phyloP scores from a whole-genome alignment of 2,888 invertebrate genomes.

The Orchestes rusci region DNA sequence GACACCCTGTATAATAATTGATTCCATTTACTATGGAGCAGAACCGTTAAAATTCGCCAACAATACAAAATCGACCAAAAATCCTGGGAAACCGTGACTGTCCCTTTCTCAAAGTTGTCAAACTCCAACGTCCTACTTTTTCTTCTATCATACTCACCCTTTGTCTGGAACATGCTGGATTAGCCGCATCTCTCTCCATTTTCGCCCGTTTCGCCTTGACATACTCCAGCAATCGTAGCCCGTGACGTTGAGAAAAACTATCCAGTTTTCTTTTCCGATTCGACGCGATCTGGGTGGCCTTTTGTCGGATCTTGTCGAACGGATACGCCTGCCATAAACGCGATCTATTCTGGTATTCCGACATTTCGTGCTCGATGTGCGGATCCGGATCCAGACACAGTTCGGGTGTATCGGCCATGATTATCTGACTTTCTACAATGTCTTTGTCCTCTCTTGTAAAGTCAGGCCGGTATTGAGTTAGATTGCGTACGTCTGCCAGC shows the following conservation, averaged over 20 bases:
- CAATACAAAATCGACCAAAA: no score
- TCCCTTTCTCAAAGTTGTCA: no score
- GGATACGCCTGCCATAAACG: conserved; percentile 67
- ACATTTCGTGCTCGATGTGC: conserved; percentile 67
- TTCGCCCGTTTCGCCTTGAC: conserved; percentile 15
- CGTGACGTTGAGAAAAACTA: conserved; percentile 72
- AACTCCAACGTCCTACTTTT: no score
- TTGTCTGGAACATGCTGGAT: no score
- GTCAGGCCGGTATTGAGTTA: conserved; percentile 40
- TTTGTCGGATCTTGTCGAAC: conserved; percentile 66
- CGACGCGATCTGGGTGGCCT: conserved; percentile 69
- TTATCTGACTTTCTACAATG: conserved; percentile 74
- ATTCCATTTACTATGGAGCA: no score
- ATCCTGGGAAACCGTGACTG: no score
- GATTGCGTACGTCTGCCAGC: conserved; percentile 36
- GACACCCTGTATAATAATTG: no score
- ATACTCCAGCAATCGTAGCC: conserved; percentile 58
- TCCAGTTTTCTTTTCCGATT: conserved; percentile 85
- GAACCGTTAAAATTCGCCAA: no score
- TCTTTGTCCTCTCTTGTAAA: conserved; percentile 73
- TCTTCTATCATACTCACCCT: no score
- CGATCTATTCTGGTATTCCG: conserved; percentile 66
- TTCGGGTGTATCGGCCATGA: conserved; percentile 79
- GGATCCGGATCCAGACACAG: conserved; percentile 86
- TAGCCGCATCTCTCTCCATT: neutral